Percentiles rank a stretch among this genome's conserved stretches.
phyloP scores from a whole-genome alignment of 1,140 invertebrate species.

The Hyles euphorbiae region DNA sequence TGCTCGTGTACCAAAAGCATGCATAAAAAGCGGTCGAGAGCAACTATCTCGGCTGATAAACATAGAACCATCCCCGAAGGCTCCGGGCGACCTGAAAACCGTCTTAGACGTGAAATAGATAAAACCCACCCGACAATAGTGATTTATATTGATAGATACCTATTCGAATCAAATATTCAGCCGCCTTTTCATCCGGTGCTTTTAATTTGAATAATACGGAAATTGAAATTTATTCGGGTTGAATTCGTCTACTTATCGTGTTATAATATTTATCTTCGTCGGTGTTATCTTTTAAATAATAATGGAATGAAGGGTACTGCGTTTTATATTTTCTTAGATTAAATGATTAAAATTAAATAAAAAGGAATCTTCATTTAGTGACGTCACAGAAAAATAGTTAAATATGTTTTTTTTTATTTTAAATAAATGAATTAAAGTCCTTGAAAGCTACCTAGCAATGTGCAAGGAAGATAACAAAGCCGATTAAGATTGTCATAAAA shows the following conservation, averaged over 20 bases:
- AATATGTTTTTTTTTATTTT: no score
- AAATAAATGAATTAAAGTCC: no score
- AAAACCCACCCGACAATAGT: conserved; percentile 30
- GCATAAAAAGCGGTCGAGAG: conserved; percentile 17
- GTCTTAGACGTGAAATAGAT: conserved; percentile 23
- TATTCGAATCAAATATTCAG: conserved; percentile 28
- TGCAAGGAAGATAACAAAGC: neutral
- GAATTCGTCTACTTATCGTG: neutral
- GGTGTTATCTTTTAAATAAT: no score
- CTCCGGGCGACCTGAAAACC: conserved; percentile 22
- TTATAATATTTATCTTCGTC: no score
- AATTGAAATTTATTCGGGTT: conserved; percentile 5
- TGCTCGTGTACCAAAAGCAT: neutral
- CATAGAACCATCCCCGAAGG: conserved; percentile 13
- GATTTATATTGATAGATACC: conserved; percentile 55
- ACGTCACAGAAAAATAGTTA: no score
- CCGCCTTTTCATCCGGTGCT: conserved; percentile 14
- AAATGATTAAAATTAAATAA: no score
- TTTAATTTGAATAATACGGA: conserved; percentile 30
- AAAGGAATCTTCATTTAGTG: no score
- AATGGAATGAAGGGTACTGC: no score
- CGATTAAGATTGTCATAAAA: conserved; percentile 10
- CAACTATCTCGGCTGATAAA: conserved; percentile 20
- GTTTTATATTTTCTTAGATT: no score
- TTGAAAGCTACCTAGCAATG: no score